Conservation (phyloP, 2,797 vertebrate species). For the Knipowitschia caucasica region DNA sequence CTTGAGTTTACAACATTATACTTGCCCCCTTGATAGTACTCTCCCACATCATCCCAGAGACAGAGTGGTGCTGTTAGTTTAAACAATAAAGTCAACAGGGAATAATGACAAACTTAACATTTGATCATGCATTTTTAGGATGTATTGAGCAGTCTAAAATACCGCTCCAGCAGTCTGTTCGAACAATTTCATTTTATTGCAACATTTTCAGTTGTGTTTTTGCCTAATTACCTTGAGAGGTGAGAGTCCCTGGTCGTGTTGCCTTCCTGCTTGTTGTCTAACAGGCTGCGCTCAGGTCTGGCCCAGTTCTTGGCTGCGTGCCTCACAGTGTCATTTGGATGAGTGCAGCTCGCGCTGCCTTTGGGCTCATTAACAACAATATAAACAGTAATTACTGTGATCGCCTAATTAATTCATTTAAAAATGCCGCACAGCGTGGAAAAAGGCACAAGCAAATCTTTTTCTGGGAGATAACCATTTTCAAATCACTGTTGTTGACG, state of each 20-base stretch:
- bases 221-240: slow-evolving; percentile 8
- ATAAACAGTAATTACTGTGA: slow-evolving; percentile 86
- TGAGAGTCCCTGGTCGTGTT: slow-evolving; percentile 14
- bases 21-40: too few species aligned
- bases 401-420: slow-evolving; percentile 83
- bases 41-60: too few species aligned
- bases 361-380: slow-evolving; percentile 85
- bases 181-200: background rate
- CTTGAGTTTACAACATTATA: too few species aligned
- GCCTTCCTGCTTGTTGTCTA: slow-evolving; percentile 52
- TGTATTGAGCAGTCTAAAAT: too few species aligned
- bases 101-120: too few species aligned
- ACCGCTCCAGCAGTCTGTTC: background rate
- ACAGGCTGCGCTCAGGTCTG: slow-evolving; percentile 58
- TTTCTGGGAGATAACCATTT: slow-evolving; percentile 72
- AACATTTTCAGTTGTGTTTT: background rate
- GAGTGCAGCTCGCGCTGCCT: slow-evolving; percentile 80
- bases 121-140: too few species aligned
- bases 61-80: too few species aligned
- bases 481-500: slow-evolving; percentile 70
- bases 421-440: slow-evolving; percentile 68
- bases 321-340: slow-evolving; percentile 81
- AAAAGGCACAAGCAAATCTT: slow-evolving; percentile 71
- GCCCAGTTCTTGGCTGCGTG: slow-evolving; percentile 76
- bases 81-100: too few species aligned